These are phyloP conservation scores for Hyles euphorbiae DNA, from an alignment of 1,140 invertebrate genomes.

Conservation along the genomic window DNA sequence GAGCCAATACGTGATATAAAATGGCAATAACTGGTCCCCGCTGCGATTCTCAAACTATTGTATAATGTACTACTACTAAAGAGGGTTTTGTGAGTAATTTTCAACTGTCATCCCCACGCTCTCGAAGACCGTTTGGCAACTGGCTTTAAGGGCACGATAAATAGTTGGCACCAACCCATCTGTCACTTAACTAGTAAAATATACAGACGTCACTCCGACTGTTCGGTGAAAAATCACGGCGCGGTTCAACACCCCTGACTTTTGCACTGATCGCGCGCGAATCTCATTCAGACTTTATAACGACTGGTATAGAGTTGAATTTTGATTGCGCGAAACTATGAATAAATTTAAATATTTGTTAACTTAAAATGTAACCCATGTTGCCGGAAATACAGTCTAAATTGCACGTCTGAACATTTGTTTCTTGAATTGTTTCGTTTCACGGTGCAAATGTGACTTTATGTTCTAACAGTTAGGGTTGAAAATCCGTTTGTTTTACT, in stretches of 20 bases:
- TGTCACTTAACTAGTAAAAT: constrained; percentile 75
- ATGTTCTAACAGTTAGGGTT: constrained; percentile 26
- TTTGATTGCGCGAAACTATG: constrained; percentile 36
- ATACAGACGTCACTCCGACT: constrained; percentile 71
- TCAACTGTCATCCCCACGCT: constrained; percentile 61
- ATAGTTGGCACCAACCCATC: constrained; percentile 70
- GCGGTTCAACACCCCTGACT: constrained; percentile 51
- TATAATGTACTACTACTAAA: constrained; percentile 48
- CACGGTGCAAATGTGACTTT: constrained; percentile 36
- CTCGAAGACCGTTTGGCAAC: constrained; percentile 57
- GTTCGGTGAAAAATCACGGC: constrained; percentile 66
- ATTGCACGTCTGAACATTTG: constrained; percentile 70
- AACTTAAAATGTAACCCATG: constrained; percentile 75
- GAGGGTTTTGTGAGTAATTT: constrained; percentile 49
- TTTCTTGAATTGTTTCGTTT: constrained; percentile 44
- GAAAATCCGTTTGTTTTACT: constrained; percentile 22
- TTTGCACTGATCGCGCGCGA: constrained; percentile 1
- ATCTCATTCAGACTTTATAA: constrained; percentile 8
- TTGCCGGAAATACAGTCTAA: constrained; percentile 73
- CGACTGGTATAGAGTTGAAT: constrained; percentile 34
- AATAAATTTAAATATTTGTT: constrained; percentile 75
- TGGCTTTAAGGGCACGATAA: constrained; percentile 71
- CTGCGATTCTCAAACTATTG: constrained; percentile 40
- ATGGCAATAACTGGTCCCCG: constrained; percentile 41
- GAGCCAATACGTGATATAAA: constrained; percentile 65